Base-by-base conservation (phyloP, 2,113 vertebrate genomes). In the Periophthalmodon schlosseri region DNA sequence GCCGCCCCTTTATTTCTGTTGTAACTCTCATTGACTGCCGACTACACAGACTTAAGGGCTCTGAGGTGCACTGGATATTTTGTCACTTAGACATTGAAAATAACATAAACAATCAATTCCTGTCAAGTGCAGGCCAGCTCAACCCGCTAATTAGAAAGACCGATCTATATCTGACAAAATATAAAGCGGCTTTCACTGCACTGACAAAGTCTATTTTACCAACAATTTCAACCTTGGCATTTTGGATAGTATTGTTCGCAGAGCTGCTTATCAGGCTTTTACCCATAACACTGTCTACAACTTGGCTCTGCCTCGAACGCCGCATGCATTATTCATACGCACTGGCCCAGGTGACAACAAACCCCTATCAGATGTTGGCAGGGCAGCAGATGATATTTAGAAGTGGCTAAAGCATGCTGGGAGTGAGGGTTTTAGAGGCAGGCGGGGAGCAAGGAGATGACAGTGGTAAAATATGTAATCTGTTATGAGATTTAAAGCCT, bases 301-400 rank as follows among this genome's bases (percentile, higher is more conserved):
- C 65, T 57, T 75, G 78, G 81, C 64, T 69, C 79, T 74, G 76
- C 80, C 50, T 73, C 79, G 84, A 81, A 73, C 46, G 65, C 80
- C 9, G 60, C 66, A 71, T 90, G 74, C 78, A 89, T 93, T 92
- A 93, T 92, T 89, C 73, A 91, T 89, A 83, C 85, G 85, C 85
- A 86, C 92, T 92, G 92, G 82, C 86, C 75, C 86, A 88, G 86
- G 87, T 89, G 86, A 86, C 81, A 86, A 83, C 77, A 82, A 87
- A 87, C 76, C 28, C 3, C 83, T 84, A 86, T 88, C 85, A 82
- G 78, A 87, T 77, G 71, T 73, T 80, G 84, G 80, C 78, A 83
- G 75, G 86, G 74, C 67, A 63, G 81, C 76, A 88, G 80, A 82
- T 85, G 87, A 87, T 84, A 89, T 88, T 89, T 80, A 84, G 78